Conservation (phyloP, 1,140 invertebrate genomes). For the Meteorus sp. region DNA sequence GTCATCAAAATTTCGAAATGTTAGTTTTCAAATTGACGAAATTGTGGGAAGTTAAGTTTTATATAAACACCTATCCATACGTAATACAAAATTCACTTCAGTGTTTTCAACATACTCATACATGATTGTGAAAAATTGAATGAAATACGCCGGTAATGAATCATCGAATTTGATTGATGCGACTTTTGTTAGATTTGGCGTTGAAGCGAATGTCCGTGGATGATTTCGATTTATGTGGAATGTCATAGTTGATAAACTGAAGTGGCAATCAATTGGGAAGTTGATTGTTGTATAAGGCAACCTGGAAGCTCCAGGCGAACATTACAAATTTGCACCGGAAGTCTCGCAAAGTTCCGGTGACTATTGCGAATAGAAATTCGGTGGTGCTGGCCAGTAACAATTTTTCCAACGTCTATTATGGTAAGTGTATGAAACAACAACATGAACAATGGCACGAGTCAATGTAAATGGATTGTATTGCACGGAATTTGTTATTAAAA, state of each 20-base stretch:
- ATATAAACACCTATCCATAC: too few relatives aligned
- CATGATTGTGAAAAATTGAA: background rate
- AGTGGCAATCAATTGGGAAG: background rate
- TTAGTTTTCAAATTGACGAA: too few relatives aligned
- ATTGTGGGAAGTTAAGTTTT: too few relatives aligned
- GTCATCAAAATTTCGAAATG: too few relatives aligned
- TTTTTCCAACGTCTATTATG: background rate
- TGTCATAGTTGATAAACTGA: background rate
- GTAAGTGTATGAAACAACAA: background rate
- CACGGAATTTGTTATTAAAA: background rate
- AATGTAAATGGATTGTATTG: background rate
- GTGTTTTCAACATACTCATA: background rate
- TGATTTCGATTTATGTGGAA: too few relatives aligned
- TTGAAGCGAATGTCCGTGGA: too few relatives aligned
- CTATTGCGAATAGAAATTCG: too few relatives aligned
- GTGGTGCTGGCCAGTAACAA: too few relatives aligned
- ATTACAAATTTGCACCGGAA: conserved; percentile 14
- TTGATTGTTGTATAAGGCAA: background rate
- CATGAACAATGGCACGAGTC: too few relatives aligned
- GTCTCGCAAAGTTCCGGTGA: conserved; percentile 24
- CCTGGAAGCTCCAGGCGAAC: background rate
- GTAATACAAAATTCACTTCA: background rate
- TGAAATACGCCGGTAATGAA: too few relatives aligned
- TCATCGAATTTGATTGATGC: too few relatives aligned
- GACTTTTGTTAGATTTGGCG: too few relatives aligned